phyloP scores from a whole-genome alignment of 2,113 vertebrate genomes.

The Nothocercus nigrocapillus region DNA sequence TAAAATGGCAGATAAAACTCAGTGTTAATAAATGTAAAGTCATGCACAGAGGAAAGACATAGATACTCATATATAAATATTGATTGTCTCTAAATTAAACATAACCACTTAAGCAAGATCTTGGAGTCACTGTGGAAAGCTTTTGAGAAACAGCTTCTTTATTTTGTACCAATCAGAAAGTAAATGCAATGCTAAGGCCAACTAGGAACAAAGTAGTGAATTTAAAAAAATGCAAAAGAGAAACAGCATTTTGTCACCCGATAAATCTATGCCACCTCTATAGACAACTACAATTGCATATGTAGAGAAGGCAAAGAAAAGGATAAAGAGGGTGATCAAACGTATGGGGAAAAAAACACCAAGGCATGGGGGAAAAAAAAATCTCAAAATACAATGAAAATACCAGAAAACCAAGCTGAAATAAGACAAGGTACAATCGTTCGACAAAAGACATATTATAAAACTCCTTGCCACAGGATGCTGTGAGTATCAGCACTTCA shows the following conservation, averaged over 20 bases:
- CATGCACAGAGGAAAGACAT: not conserved
- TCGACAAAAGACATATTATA: not conserved
- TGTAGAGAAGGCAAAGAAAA: not conserved
- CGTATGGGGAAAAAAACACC: not conserved
- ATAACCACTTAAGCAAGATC: not conserved
- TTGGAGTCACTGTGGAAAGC: not conserved
- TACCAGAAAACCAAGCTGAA: not conserved
- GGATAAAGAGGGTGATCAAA: not conserved
- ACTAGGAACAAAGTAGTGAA: not conserved
- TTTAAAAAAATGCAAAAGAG: not conserved
- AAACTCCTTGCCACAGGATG: not conserved
- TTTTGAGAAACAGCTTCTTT: not conserved
- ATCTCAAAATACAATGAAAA: not conserved
- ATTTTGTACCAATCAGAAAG: not conserved
- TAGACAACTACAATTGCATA: not conserved
- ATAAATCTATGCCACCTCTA: not conserved
- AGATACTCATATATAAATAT: fast-evolving
- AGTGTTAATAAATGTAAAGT: not conserved
- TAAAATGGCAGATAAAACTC: not conserved
- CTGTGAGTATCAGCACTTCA: not conserved
- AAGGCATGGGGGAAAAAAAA: not conserved
- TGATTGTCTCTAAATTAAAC: not conserved
- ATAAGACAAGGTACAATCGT: not conserved
- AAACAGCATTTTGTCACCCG: not conserved
- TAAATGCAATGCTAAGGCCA: not conserved